These are phyloP conservation scores for Dasyurus viverrinus DNA, from an alignment of 2,113 vertebrate genomes.

Conservation along the genomic window DNA sequence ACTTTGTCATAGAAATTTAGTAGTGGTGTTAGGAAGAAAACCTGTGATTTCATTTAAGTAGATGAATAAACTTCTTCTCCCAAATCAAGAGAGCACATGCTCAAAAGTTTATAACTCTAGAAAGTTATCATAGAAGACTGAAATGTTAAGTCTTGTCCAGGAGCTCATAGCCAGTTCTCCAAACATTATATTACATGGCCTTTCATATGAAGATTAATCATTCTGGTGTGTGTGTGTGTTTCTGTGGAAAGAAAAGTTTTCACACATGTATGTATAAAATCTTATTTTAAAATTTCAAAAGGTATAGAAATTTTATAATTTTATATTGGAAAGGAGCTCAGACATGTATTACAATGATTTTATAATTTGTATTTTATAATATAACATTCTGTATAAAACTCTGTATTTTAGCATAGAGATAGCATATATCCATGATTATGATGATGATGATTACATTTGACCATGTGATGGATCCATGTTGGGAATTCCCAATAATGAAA, in stretches of 20 bases:
- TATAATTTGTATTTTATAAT: not conserved
- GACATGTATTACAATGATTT: not conserved
- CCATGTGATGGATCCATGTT: not conserved
- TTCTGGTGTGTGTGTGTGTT: not conserved
- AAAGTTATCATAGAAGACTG: not conserved
- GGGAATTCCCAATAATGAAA: not conserved
- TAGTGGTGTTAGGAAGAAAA: not conserved
- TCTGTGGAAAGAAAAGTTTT: not conserved
- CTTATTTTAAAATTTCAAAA: not conserved
- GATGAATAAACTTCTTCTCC: not conserved
- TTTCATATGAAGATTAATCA: not conserved
- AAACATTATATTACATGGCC: not conserved
- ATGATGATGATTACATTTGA: not conserved
- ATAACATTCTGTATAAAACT: not conserved
- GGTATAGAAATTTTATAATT: not conserved
- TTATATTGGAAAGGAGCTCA: not conserved
- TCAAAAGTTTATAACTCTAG: not conserved
- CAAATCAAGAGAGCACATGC: not conserved
- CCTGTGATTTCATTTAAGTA: not conserved
- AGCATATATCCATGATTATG: not conserved
- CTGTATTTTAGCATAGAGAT: not conserved
- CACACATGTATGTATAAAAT: not conserved
- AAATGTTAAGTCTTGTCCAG: not conserved
- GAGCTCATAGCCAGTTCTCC: not conserved
- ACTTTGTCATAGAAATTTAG: not conserved